Conservation (phyloP, 2,113 vertebrate genomes). For the Suncus etruscus region DNA sequence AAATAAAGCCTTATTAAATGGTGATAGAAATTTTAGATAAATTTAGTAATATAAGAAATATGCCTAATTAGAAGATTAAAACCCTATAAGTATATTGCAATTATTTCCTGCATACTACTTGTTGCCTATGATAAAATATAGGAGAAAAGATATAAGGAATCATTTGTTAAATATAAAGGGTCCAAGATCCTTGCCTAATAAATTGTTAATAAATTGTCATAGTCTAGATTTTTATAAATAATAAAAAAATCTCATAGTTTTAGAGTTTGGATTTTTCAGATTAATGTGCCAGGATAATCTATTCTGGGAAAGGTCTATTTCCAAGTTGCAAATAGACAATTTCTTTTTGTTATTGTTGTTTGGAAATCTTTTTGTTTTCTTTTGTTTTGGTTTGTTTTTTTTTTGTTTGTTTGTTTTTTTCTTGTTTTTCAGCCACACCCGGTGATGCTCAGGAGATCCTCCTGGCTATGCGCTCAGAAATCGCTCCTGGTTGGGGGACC, state of each 20-base stretch:
- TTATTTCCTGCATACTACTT: not conserved
- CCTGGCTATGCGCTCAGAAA: no score
- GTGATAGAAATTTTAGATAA: not conserved
- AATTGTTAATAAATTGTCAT: not conserved
- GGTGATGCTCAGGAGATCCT: no score
- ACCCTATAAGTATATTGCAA: not conserved
- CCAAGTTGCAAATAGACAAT: not conserved
- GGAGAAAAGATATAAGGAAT: not conserved
- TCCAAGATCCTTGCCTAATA: not conserved
- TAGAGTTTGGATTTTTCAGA: no score
- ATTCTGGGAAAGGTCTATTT: not conserved
- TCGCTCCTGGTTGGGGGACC: no score
- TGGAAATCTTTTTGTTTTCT: no score
- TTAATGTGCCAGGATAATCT: not conserved
- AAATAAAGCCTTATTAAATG: not conserved
- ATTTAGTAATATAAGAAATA: not conserved
- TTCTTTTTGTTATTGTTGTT: no score
- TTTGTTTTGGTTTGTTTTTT: no score
- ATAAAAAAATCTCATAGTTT: not conserved
- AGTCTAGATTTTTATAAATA: not conserved
- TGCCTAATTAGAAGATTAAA: not conserved
- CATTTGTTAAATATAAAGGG: not conserved
- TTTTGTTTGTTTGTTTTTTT: no score
- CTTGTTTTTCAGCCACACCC: no score
- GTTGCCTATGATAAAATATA: constrained; percentile 1